Conservation (phyloP, 2,797 vertebrate genomes). For the Danio tinwini region DNA sequence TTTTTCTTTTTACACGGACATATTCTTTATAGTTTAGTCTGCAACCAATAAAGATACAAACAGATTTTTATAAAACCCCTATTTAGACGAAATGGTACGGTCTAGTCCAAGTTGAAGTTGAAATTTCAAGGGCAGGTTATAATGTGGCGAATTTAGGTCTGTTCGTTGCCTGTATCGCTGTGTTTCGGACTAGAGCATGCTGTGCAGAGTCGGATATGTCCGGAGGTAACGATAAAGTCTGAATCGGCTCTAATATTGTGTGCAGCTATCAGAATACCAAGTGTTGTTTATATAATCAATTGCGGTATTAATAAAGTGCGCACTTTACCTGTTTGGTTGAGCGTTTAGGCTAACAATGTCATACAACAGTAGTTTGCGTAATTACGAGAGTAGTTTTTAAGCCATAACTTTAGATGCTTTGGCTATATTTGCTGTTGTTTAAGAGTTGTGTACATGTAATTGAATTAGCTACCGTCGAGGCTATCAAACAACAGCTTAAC, state of each 20-base stretch:
- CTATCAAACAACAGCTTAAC: not conserved
- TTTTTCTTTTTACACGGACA: not conserved
- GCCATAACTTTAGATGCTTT: no score
- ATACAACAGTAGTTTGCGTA: not conserved
- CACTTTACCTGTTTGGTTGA: not conserved
- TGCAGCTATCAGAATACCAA: not conserved
- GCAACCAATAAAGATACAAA: not conserved
- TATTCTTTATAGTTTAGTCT: no score
- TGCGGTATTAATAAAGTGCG: not conserved
- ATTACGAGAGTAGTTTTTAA: not conserved
- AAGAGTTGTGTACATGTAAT: not conserved
- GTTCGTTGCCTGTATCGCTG: not conserved
- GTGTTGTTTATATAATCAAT: not conserved
- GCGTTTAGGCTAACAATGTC: not conserved
- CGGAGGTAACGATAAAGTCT: slow-evolving; percentile 74
- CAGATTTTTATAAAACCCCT: slow-evolving; percentile 28
- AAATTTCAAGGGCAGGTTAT: slow-evolving; percentile 77
- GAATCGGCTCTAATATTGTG: not conserved
- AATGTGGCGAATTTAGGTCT: not conserved
- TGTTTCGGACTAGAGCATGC: slow-evolving; percentile 66
- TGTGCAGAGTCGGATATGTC: slow-evolving; percentile 73
- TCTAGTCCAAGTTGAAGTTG: slow-evolving; percentile 64
- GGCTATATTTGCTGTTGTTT: not conserved
- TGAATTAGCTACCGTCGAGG: not conserved
- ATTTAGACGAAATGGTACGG: slow-evolving; percentile 65